Percentiles rank a stretch among this genome's conserved stretches.
These are phyloP conservation scores for Hippocampus guttulatus DNA, from an alignment of 2,113 vertebrate species.

Conservation along the genomic window DNA sequence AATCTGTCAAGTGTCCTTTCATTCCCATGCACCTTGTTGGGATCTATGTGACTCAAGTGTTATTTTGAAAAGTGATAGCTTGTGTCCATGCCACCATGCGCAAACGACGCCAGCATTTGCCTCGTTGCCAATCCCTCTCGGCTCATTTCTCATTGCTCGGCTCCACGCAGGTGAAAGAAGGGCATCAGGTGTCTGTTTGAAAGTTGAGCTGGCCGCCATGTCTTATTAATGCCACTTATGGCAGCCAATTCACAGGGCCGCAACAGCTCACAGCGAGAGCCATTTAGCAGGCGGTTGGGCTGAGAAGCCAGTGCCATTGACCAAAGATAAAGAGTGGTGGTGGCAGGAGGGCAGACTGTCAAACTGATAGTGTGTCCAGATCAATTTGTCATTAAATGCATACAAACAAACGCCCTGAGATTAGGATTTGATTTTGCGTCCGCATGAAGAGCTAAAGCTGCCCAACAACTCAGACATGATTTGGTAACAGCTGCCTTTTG, in stretches of 20 bases:
- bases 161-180: slow-evolving; percentile 45
- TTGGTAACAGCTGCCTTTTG: background rate
- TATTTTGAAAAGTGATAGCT: slow-evolving; percentile 5
- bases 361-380: slow-evolving; percentile 25
- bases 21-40: slow-evolving; percentile 9
- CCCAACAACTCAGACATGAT: background rate
- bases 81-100: background rate
- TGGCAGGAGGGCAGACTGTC: slow-evolving; percentile 34
- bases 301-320: slow-evolving; percentile 37
- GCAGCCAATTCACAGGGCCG: slow-evolving; percentile 57
- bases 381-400: slow-evolving; percentile 9
- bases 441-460: background rate
- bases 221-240: slow-evolving; percentile 72
- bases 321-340: slow-evolving; percentile 36
- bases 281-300: slow-evolving; percentile 55
- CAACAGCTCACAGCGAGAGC: slow-evolving; percentile 54
- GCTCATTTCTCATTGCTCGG: slow-evolving; percentile 43
- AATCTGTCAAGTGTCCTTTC: slow-evolving; percentile 11
- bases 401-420: background rate
- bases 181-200: slow-evolving; percentile 60
- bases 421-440: slow-evolving; percentile 1
- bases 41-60: background rate
- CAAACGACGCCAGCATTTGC: slow-evolving; percentile 20
- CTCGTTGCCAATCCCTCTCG: slow-evolving; percentile 34
- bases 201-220: slow-evolving; percentile 62